Percentiles rank a stretch among this genome's conserved stretches.
These are phyloP conservation scores for Lucilia cuprina DNA, from an alignment of 1,140 invertebrate species.

Conservation along the genomic window DNA sequence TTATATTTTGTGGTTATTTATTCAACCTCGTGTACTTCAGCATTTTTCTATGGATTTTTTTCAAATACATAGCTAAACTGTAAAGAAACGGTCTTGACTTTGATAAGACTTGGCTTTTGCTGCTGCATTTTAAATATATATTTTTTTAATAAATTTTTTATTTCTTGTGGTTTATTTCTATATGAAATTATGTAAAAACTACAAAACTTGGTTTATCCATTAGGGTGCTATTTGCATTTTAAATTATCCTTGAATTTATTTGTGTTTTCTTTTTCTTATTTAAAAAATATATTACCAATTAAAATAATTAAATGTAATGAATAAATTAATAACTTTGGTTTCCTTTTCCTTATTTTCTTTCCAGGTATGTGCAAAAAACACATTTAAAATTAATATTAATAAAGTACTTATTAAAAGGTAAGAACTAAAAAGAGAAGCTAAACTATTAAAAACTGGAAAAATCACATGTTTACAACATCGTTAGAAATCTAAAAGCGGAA, in stretches of 20 bases:
- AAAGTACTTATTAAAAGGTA: too few relatives aligned
- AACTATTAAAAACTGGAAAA: too few relatives aligned
- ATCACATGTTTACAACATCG: too few relatives aligned
- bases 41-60: neutral
- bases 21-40: neutral
- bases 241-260: neutral
- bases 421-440: too few relatives aligned
- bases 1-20: neutral
- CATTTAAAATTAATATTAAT: too few relatives aligned
- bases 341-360: neutral
- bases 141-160: neutral
- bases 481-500: too few relatives aligned
- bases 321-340: neutral
- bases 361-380: neutral
- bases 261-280: neutral
- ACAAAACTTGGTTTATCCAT: neutral
- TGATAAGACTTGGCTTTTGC: neutral
- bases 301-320: neutral
- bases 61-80: neutral
- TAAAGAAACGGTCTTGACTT: neutral
- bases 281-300: neutral
- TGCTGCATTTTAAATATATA: neutral
- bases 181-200: neutral
- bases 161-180: neutral
- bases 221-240: neutral